A percentile compares a stretch with the other conserved stretches of the same genome.
phyloP scores from a whole-genome alignment of 2,113 vertebrate species.

The Gavialis gangeticus region DNA sequence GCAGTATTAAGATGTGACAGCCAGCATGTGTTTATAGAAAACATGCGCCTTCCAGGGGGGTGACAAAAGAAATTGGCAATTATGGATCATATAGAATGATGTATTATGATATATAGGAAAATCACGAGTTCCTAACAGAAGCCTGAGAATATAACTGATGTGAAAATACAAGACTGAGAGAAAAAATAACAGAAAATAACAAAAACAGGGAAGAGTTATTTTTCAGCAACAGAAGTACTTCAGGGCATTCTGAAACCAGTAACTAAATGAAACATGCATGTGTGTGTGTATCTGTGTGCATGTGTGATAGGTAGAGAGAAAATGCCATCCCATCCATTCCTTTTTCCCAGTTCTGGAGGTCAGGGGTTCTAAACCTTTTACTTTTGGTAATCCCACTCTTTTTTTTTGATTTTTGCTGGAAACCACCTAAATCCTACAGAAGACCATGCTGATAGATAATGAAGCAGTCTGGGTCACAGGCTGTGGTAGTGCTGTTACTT shows the following conservation, averaged over 20 bases:
- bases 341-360: background rate
- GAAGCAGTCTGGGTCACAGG: background rate
- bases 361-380: fast-evolving
- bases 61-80: constrained; percentile 63
- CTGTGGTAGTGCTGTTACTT: background rate
- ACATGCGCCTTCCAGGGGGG: constrained; percentile 63
- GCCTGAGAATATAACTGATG: constrained; percentile 28
- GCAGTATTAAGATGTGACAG: constrained; percentile 57
- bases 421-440: too few species aligned
- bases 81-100: constrained; percentile 64
- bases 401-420: too few species aligned
- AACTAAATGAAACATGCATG: constrained; percentile 1
- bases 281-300: fast-evolving
- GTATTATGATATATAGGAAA: constrained; percentile 54
- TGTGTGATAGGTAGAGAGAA: background rate
- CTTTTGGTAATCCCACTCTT: background rate
- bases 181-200: background rate
- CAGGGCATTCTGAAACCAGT: constrained; percentile 11
- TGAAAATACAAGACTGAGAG: constrained; percentile 30
- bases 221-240: background rate
- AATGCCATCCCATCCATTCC: background rate
- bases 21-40: constrained; percentile 33
- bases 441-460: background rate
- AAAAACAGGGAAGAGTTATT: background rate
- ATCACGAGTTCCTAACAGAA: background rate